These are phyloP conservation scores for Pteronura brasiliensis DNA, from an alignment of 2,113 vertebrate genomes.

Conservation along the genomic window DNA sequence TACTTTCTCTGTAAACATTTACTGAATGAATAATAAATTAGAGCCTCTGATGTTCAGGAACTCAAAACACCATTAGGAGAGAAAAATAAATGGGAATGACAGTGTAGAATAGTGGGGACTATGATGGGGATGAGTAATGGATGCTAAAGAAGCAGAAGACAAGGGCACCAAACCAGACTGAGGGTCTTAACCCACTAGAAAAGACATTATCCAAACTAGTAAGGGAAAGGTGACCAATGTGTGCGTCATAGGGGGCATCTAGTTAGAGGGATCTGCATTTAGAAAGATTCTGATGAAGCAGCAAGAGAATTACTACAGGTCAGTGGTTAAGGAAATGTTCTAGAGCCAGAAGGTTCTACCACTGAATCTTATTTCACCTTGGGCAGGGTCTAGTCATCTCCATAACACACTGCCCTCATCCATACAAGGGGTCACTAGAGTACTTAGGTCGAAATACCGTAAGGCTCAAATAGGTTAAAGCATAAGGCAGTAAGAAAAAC, in stretches of 20 bases:
- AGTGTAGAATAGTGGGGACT: not conserved
- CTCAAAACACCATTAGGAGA: not conserved
- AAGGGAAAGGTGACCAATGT: not conserved
- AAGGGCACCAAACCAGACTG: not conserved
- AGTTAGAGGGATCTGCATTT: not conserved
- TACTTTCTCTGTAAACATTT: not conserved
- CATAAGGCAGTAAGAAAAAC: not conserved
- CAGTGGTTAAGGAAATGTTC: not conserved
- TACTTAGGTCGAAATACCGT: not conserved
- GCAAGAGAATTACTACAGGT: not conserved
- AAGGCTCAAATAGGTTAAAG: not conserved
- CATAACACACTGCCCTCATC: not conserved
- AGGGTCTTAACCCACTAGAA: not conserved
- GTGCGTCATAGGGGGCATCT: not conserved
- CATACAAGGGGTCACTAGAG: not conserved
- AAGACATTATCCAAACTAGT: not conserved
- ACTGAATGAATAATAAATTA: not conserved
- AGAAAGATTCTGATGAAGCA: not conserved
- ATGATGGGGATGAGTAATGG: not conserved
- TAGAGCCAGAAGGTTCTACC: fast-evolving
- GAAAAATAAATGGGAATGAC: not conserved
- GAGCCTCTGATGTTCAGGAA: not conserved
- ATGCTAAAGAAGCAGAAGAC: not conserved
- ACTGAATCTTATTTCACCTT: not conserved
- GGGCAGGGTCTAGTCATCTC: not conserved